Base-by-base conservation (phyloP, 2,113 vertebrate species). In the Heterochromis multidens region DNA sequence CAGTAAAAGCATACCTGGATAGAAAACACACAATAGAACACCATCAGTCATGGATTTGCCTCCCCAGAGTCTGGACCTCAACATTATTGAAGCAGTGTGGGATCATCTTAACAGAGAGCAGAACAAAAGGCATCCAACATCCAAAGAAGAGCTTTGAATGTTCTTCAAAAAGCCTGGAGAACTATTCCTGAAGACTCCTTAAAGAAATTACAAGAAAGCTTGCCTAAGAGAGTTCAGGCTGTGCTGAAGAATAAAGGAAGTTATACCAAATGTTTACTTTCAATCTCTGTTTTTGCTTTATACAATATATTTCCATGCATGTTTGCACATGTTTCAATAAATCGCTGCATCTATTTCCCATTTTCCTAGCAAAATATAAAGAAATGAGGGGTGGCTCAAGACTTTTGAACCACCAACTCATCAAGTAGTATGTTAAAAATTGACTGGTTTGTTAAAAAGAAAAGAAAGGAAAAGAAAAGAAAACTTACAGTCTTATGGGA, bases 61-160 rank as follows among this genome's bases (percentile, higher is more conserved):
- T 63, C 61, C 33, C 0, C 61, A 61, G 27, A 61, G 59, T 1
- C 2, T 4, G 5, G 31, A 31, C 4, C 0, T 61, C 8, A 3
- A 63, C 33, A 63, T 63, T 37, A 63, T 37, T 63, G 37, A 33
- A n/a, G 11, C 6, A 63, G 19, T 63, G 13, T 63, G 12, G 9
- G 23, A 63, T 63, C n/a, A 0, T 62, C 60, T 1, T 37, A 21
- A 63, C 61, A 63, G 61, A 37, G 21, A 63, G 37, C 33, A 63
- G 33, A 37, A 37, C 37, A 14, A 63, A 63, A 63, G 61, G 33
- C 61, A 63, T 11, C 33, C 61, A 4, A 21, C 61, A 63, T 37
- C 61, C 61, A 63, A 2, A 7, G 61, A 63, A 1, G 21, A 63
- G 61, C 61, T 37, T 23, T 63, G 57, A 59, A 59, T 59, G 33